Evolutionary conservation across 2,797 vertebrate genomes (phyloP), one percentile per base, ranked within the genome.

Genomic region (Adelosebastes latens): DNA sequence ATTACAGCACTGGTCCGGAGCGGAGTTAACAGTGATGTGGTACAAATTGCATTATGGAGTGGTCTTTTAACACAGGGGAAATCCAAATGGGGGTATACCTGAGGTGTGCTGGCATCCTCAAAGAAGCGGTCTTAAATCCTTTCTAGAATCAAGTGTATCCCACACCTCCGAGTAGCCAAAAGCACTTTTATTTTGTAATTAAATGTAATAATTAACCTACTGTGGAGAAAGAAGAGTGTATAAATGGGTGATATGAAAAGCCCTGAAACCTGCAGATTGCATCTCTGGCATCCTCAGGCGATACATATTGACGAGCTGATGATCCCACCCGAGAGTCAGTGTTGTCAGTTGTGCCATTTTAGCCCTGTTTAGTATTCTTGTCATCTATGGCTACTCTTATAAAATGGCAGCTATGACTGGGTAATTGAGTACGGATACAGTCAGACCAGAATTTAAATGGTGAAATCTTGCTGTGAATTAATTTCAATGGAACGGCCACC

Each of bases 331-430:
- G 58, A 84, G 78, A 75, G 24, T 36, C 68, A 10, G 13, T 82
- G 73, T 81, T 16, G 62, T 74, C 82, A 55, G 65, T 77, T 62
- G 27, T 65, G 71, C 59, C 69, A 32, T 79, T 87, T 88, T 62
- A 62, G 22, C 34, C 16, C 42, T 55, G 59, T 79, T 89, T 88
- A 79, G 79, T 80, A 90, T 90, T 88, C 84, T 14, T 8, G 34
- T 89, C 72, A 22, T 66, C 32, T 18, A 8, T 16, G 1, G 80
- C 36, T 53, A 20, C 63, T 86, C 42, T 72, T 24, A 77, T 59
- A 56, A 78, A 68, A 72, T 59, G 66, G 18, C 75, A 53, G 59
- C 25, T 65, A 53, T 39, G 2, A 61, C 52, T 22, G 20, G 31
- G 29, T 68, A 34, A 36, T 25, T 53, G 18, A 79, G 12, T 29